Percentiles rank a stretch among this genome's conserved stretches.
These are phyloP conservation scores for Peromyscus eremicus DNA, from an alignment of 2,797 vertebrate genomes.

Conservation along the genomic window DNA sequence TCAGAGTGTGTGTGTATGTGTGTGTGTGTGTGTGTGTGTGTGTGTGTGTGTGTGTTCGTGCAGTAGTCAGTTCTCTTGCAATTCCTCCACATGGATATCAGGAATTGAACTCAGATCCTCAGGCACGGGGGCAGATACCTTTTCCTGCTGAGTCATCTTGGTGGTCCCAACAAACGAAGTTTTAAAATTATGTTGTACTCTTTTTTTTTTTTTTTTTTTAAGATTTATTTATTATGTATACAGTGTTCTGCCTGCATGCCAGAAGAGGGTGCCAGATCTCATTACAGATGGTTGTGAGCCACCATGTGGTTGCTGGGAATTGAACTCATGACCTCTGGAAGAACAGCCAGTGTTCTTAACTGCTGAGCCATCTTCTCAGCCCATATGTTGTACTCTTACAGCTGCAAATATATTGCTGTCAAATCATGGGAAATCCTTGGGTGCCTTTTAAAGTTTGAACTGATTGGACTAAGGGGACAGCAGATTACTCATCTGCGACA, in stretches of 20 bases:
- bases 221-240: no score
- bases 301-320: no score
- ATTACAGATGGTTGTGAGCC: no score
- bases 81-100: not conserved
- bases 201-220: no score
- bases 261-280: no score
- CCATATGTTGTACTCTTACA: conserved; percentile 18
- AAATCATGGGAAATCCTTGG: not conserved
- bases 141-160: not conserved
- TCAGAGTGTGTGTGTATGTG: no score
- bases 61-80: not conserved
- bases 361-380: no score
- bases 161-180: not conserved
- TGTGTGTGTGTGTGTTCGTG: no score
- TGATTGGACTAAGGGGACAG: not conserved
- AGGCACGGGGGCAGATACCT: not conserved
- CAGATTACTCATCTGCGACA: not conserved
- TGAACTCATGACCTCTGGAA: no score
- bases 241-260: no score
- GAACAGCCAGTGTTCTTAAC: no score
- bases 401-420: not conserved
- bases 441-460: not conserved
- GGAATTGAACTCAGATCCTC: not conserved
- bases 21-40: no score
- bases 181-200: not conserved